These are phyloP conservation scores for Rhincodon typus DNA, from an alignment of 2,797 vertebrate genomes.

Conservation along the genomic window DNA sequence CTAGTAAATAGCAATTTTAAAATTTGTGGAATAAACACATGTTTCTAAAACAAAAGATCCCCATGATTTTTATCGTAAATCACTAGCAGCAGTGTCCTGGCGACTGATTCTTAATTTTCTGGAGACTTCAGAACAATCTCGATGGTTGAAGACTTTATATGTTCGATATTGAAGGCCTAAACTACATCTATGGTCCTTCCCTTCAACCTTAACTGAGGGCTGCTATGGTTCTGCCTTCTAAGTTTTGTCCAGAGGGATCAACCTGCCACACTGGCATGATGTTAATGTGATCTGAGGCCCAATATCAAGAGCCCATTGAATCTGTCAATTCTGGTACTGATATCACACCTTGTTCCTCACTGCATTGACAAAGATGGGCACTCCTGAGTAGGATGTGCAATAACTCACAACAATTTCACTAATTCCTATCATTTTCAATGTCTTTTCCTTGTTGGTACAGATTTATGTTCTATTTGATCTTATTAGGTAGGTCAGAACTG, in stretches of 20 bases:
- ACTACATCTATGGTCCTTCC: neutral
- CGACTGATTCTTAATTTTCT: neutral
- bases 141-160: neutral
- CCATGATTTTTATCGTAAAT: neutral
- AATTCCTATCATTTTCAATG: neutral
- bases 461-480: neutral
- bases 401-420: neutral
- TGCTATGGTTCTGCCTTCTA: neutral
- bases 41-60: neutral
- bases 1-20: neutral
- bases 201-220: neutral
- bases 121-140: neutral
- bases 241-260: neutral
- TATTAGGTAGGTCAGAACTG: neutral
- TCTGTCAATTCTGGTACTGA: neutral
- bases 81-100: neutral
- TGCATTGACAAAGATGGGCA: neutral
- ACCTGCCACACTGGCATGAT: neutral
- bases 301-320: neutral
- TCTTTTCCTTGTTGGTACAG: neutral
- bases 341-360: neutral
- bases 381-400: neutral
- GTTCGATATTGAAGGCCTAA: neutral
- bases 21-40: neutral
- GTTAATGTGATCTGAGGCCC: neutral